These are phyloP conservation scores for Bubo blakistoni DNA, from an alignment of 2,113 vertebrate genomes.

Conservation along the genomic window DNA sequence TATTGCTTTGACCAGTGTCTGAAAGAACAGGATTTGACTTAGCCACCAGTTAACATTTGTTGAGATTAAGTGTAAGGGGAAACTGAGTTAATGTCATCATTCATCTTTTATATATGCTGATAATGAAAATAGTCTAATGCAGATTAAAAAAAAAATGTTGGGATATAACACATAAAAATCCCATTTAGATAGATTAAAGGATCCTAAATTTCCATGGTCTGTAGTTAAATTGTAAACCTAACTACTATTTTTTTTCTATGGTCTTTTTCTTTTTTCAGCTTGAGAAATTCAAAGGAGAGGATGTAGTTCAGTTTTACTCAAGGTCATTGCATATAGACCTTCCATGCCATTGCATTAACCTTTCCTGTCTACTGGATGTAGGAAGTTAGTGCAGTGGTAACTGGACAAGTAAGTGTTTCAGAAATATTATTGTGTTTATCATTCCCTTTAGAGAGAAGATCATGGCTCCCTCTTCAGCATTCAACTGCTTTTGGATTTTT, in stretches of 20 bases:
- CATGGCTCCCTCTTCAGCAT: not conserved
- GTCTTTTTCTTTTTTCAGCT: not conserved
- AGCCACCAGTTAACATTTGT: accelerated
- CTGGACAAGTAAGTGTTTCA: not conserved
- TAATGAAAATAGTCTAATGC: not conserved
- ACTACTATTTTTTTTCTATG: not conserved
- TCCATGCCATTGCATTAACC: not conserved
- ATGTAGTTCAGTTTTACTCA: not conserved
- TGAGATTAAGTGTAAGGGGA: not conserved
- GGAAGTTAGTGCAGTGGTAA: not conserved
- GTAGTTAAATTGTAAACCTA: not conserved
- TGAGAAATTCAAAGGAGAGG: not conserved
- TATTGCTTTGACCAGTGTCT: not conserved
- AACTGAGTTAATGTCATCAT: not conserved
- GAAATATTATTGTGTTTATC: not conserved
- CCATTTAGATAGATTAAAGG: not conserved
- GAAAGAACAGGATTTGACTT: not conserved
- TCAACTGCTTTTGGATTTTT: not conserved
- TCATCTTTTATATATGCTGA: not conserved
- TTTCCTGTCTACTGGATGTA: not conserved
- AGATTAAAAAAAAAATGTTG: not conserved
- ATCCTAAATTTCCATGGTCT: not conserved
- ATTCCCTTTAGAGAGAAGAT: not conserved
- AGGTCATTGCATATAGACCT: too few relatives aligned
- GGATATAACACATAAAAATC: not conserved